phyloP scores from a whole-genome alignment of 1,140 invertebrate species.

The Mya arenaria region DNA sequence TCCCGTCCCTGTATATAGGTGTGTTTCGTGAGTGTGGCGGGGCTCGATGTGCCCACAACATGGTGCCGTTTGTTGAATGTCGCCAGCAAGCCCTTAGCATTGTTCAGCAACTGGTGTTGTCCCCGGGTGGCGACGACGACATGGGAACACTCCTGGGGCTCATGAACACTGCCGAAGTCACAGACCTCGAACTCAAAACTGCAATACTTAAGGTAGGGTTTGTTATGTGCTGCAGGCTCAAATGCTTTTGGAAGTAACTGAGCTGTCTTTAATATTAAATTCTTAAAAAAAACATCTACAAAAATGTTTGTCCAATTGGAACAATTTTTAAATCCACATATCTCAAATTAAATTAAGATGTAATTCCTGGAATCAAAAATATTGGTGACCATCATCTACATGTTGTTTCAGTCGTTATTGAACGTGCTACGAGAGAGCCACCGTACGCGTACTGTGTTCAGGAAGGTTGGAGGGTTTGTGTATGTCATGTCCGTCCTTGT shows the following conservation, averaged over 20 bases:
- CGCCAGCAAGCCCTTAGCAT: conserved; percentile 89
- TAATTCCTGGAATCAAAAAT: too few species aligned
- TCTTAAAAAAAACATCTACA: too few species aligned
- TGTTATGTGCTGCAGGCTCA: too few species aligned
- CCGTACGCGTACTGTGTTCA: conserved; percentile 96
- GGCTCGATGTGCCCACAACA: conserved; percentile 93
- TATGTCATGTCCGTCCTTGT: conserved; percentile 98
- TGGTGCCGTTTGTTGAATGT: conserved; percentile 93
- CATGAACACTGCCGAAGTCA: conserved; percentile 92
- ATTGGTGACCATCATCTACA: too few species aligned
- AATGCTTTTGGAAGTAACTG: too few species aligned
- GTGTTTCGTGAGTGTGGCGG: conserved; percentile 96
- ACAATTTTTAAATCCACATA: too few species aligned
- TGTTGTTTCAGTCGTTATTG: conserved; percentile 90
- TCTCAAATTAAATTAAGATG: too few species aligned
- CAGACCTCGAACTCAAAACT: conserved; percentile 91
- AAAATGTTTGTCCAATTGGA: too few species aligned
- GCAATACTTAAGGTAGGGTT: conserved; percentile 91
- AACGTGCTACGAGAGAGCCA: conserved; percentile 96
- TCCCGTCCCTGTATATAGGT: conserved; percentile 66
- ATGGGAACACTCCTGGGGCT: conserved; percentile 95
- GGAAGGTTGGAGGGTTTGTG: conserved; percentile 98
- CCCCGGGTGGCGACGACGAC: conserved; percentile 96
- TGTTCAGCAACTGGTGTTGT: conserved; percentile 92
- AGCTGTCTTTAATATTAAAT: too few species aligned